Percentiles rank a stretch among this genome's conserved stretches.
These are phyloP conservation scores for Sweltsa coloradensis DNA, from an alignment of 1,140 invertebrate species.

Conservation along the genomic window DNA sequence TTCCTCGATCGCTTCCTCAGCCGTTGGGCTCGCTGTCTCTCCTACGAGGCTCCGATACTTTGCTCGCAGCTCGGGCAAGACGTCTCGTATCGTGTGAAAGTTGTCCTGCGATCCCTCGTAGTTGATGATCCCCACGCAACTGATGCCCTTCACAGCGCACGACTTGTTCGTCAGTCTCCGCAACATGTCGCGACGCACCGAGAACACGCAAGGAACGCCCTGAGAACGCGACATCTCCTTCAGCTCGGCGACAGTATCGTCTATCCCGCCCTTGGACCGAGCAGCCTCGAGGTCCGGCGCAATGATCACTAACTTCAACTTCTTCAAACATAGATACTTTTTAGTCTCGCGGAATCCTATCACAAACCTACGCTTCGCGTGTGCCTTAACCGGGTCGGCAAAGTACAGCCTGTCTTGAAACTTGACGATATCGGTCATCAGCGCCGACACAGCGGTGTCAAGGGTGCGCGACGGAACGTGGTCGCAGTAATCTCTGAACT, in stretches of 20 bases:
- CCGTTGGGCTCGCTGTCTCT: no score
- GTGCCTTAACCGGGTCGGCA: constrained; percentile 43
- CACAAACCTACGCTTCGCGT: constrained; percentile 38
- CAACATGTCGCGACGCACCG: constrained; percentile 34
- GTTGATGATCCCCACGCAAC: constrained; percentile 41
- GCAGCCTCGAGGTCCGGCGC: constrained; percentile 36
- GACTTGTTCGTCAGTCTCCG: constrained; percentile 38
- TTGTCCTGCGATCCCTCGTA: constrained; percentile 43
- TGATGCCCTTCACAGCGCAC: constrained; percentile 38
- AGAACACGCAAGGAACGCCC: constrained; percentile 38
- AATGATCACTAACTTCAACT: constrained; percentile 43
- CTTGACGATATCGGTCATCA: constrained; percentile 39
- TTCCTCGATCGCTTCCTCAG: no score
- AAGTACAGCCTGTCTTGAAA: constrained; percentile 46
- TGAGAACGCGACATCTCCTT: constrained; percentile 18
- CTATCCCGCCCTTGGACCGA: constrained; percentile 18
- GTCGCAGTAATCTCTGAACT: constrained; percentile 10
- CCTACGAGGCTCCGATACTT: no score
- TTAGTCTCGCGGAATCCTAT: constrained; percentile 43
- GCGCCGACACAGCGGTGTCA: background rate
- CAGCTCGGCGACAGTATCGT: background rate
- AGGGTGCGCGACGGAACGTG: background rate
- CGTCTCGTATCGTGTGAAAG: no score
- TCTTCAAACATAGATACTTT: constrained; percentile 39
- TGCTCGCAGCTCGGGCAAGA: no score